phyloP scores from a whole-genome alignment of 2,797 vertebrate species.

The Chaetodon trifasciatus region DNA sequence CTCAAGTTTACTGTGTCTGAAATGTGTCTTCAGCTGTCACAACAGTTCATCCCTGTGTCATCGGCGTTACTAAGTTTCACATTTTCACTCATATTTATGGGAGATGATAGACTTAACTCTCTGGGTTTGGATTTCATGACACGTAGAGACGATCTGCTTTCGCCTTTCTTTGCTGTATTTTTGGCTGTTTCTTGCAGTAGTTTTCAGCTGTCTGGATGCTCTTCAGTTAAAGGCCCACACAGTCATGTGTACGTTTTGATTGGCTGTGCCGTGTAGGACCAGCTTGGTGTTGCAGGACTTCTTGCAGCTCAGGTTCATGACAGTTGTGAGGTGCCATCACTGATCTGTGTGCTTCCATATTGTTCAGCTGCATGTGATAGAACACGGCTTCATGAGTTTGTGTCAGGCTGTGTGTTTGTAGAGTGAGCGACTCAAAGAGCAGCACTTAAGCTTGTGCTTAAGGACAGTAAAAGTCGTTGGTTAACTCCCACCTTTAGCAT shows the following conservation, averaged over 20 bases:
- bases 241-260: slow-evolving; percentile 30
- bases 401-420: slow-evolving; percentile 10
- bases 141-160: slow-evolving; percentile 39
- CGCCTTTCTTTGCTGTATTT: slow-evolving; percentile 3
- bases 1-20: slow-evolving; percentile 58
- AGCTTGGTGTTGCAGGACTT: slow-evolving; percentile 35
- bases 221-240: slow-evolving; percentile 12
- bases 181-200: slow-evolving; percentile 13
- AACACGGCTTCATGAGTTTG: not conserved
- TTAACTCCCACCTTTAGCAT: not conserved
- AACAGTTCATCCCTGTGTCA: slow-evolving; percentile 45
- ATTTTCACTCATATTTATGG: slow-evolving; percentile 46
- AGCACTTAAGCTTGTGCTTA: not conserved
- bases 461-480: not conserved
- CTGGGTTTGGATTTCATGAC: slow-evolving; percentile 35
- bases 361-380: slow-evolving; percentile 48
- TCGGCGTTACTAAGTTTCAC: slow-evolving; percentile 17
- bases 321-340: slow-evolving; percentile 34
- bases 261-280: slow-evolving; percentile 38
- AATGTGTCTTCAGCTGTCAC: slow-evolving; percentile 88
- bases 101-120: not conserved
- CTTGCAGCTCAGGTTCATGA: slow-evolving; percentile 31
- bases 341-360: slow-evolving; percentile 41
- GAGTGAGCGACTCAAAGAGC: not conserved
- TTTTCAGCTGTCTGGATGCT: slow-evolving; percentile 60